Base-by-base conservation (phyloP, 1,140 invertebrate species). In the Drosophila truncata region DNA sequence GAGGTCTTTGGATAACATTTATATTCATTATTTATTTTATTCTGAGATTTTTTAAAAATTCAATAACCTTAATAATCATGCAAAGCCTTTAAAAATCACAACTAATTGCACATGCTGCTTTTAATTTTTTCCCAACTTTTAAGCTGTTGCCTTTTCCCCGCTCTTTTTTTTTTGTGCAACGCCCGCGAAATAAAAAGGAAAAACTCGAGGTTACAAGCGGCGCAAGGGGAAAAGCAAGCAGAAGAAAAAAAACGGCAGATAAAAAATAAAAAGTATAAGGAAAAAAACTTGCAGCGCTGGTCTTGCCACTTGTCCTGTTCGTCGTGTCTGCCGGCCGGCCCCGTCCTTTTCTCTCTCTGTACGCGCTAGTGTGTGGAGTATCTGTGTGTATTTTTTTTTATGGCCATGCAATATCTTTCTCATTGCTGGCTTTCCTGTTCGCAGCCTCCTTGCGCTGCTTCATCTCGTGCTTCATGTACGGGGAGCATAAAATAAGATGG, bases 361-460 rank as follows among this genome's bases (percentile, higher is more conserved):
- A 64, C 42, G 58, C 54, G 16, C 39, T 29, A 44, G 63, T 54
- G 75, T 82, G 76, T 82, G 33, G 20, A 37, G 69, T 65, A 46
- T 64, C 47, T 64, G 58, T 46, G 57, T 66, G 35, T 47, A 18
- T 78, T 55, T 65, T 78, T 80, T 71, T 80, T 84, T 78, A 80
- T 84, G 75, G 64, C 81, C 81, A 84, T 84, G 82, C 77, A 80
- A 84, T 80, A 77, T 72, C 64, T 80, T 71, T 82, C 82, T 69
- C 62, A 78, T 82, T 82, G 82, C 80, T 82, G 58, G 62, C 75
- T 78, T 74, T 83, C 62, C 77, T 76, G 71, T 80, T 80, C 46
- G 54, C 64, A 35, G 54, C 59, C 64, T 61, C 60, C 52, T 67
- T 35, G 63, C 50, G 44, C 52, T 57, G 35, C 54, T 62, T 55